Evolutionary conservation across 2,113 vertebrate genomes (phyloP), one percentile per base, ranked within the genome.

Genomic region (Speoplatyrhinus poulsoni): DNA sequence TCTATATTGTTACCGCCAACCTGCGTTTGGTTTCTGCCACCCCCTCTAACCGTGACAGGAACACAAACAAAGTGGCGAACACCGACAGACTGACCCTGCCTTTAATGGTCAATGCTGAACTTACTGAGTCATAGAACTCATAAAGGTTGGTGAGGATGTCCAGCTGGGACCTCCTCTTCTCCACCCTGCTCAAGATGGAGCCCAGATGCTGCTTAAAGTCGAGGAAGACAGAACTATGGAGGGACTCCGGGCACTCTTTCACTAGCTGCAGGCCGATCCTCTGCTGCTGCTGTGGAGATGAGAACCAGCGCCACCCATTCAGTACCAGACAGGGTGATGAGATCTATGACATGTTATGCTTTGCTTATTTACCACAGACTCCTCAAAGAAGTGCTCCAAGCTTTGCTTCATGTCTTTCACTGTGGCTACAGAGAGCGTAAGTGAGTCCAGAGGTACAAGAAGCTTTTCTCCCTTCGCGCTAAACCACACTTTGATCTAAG

Each of bases 101-200:
- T 1, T 48, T 10, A 17, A 11, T 17, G 11, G 63, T 9, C 16
- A 17, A 57, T 36, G 70, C 9, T 12, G 15, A 17, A 3, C 81
- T 86, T 89, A 94, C 92, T 9, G 81, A 92, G 76, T 94, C 90
- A 26, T 92, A 92, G 84, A 93, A 92, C 77, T 92, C 90, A 32
- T 92, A 90, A 15, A 92, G 85, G 72, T 86, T 91, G 62, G 77
- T 75, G 16, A 94, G 76, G n/a, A 88, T 78, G 50, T 94, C 91
- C 47, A 93, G 85, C 1, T 90, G 87, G 0, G 50, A 62, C 65
- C 85, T 92, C 69, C 88, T 87, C 33, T 61, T 75, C 77, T 92
- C 91, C 3, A 84, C 84, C 69, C 81, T 77, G 77, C 79, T 83
- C 8, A 90, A 74, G 57, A 90, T 50, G 13, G 85, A 79, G 56